These are phyloP conservation scores for Zootoca vivipara DNA, from an alignment of 2,113 vertebrate genomes.

Conservation along the genomic window DNA sequence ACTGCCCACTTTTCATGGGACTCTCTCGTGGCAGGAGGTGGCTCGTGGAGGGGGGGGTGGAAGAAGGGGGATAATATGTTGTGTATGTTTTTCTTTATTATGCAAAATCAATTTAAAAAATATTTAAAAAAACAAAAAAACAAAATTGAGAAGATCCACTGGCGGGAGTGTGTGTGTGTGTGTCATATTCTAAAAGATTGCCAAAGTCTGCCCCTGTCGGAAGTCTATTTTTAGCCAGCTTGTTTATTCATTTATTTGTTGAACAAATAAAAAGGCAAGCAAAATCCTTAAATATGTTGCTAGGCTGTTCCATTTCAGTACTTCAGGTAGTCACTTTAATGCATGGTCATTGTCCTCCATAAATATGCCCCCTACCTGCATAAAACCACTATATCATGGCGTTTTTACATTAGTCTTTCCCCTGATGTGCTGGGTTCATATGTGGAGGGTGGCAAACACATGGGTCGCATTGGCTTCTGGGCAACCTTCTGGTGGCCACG, in stretches of 20 bases:
- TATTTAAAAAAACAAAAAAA: no score
- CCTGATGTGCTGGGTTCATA: background rate
- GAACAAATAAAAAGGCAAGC: background rate
- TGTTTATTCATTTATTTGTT: background rate
- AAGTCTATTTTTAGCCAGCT: background rate
- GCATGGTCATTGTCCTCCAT: background rate
- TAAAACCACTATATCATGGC: background rate
- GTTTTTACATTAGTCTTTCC: background rate
- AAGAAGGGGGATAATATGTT: no score
- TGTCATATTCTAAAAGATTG: no score
- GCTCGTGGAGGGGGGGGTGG: no score
- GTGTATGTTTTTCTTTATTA: no score
- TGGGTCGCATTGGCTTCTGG: no score
- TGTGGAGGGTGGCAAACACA: background rate
- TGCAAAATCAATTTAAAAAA: no score
- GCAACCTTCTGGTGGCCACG: no score
- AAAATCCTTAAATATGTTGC: background rate
- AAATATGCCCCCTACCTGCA: background rate
- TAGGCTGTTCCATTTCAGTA: background rate
- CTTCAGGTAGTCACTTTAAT: background rate
- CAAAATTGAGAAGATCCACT: no score
- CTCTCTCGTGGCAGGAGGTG: no score
- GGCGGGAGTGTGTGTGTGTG: no score
- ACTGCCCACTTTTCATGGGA: no score
- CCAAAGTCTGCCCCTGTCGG: background rate